Evolutionary conservation across 2,113 vertebrate genomes (phyloP), one percentile per base, ranked within the genome.

Genomic region (Mesitornis unicolor): DNA sequence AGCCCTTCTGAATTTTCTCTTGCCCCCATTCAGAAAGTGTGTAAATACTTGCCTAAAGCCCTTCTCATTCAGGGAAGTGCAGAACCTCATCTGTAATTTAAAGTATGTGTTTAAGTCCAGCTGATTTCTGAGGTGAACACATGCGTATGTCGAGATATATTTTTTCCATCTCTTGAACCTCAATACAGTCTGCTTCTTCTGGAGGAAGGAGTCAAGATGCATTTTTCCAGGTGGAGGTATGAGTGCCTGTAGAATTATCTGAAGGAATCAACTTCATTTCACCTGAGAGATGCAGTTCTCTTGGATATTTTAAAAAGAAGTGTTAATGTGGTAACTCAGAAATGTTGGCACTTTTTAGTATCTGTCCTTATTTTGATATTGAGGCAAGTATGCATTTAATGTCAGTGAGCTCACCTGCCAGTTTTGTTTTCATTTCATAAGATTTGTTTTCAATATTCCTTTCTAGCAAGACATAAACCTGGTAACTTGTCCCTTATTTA

Each of bases 141-240:
- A 3, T 29, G 10, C 2, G 1, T 57, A 5, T 42, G 43, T 24
- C 61, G 81, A 64, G 48, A 16, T 43, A 8, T 3, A 4, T 10
- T 31, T 50, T 70, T 69, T 51, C 71, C 18, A 0, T 22, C 7
- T 60, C 67, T 75, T 56, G 33, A 53, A n/a, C 64, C 22, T 82
- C 1, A 1, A 2, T 45, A 3, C 4, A 16, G 5, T 1, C 15
- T 70, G 31, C 15, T 64, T 1, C 29, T 59, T 50, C 54, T 57
- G 67, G 71, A 75, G 47, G 56, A 65, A 35, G 22, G 16, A 43
- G 33, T 67, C 12, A 40, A 59, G 68, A 28, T 45, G 29, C 7
- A 3, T 35, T 91, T 87, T 83, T 63, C 20, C 54, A 63, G 36
- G 36, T 53, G 42, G 42, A 81, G 16, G 10, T n/a, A 10, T 15